Conservation (phyloP, 2,888 invertebrate species). For the Temnothorax rugatulus region DNA sequence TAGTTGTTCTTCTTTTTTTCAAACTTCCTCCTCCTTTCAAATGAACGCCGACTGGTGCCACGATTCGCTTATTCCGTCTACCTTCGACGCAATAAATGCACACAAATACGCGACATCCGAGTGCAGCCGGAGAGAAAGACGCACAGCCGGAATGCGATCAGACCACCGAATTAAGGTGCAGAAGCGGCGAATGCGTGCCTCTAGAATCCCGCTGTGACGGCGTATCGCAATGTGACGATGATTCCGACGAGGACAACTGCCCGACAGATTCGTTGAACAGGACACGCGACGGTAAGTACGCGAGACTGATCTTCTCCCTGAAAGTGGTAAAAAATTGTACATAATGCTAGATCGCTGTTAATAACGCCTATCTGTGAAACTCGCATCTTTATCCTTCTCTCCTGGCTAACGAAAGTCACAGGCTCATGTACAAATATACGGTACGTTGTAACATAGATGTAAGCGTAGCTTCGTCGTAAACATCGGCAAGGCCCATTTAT, state of each 20-base stretch:
- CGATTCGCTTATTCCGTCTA: constrained; percentile 9
- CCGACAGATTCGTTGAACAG: neutral
- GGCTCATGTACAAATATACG: constrained; percentile 3
- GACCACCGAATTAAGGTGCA: constrained; percentile 86
- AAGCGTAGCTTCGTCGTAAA: neutral
- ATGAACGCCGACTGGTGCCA: constrained; percentile 3
- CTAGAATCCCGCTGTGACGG: constrained; percentile 88
- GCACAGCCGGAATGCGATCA: constrained; percentile 75
- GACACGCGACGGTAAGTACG: constrained; percentile 28
- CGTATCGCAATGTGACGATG: constrained; percentile 87
- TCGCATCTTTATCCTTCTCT: neutral
- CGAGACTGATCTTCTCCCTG: neutral
- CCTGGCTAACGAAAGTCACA: constrained; percentile 1
- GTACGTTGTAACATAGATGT: constrained; percentile 23
- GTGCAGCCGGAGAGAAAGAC: constrained; percentile 25
- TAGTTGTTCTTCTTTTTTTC: constrained; percentile 22
- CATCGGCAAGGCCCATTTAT: neutral
- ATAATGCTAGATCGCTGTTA: neutral
- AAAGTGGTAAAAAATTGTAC: neutral
- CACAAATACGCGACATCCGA: constrained; percentile 11
- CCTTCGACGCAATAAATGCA: neutral
- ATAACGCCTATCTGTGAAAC: neutral
- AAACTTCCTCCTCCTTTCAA: neutral
- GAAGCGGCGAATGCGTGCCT: constrained; percentile 88
- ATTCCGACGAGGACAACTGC: constrained; percentile 88